Percentiles rank a stretch among this genome's conserved stretches.
Conservation (phyloP, 2,113 vertebrate genomes). For the Megaceryle maxima region DNA sequence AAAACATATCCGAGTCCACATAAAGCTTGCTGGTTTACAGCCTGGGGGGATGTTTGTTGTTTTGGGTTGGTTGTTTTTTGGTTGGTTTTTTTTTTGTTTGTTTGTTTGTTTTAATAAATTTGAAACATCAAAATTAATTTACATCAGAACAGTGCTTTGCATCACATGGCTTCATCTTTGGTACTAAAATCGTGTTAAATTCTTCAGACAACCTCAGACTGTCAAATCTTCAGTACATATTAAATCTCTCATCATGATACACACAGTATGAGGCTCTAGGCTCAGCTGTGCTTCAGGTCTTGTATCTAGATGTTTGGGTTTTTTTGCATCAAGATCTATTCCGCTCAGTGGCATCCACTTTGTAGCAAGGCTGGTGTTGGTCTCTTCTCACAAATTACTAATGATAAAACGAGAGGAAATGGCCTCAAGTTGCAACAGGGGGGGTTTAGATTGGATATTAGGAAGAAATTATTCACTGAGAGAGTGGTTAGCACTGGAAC, state of each 20-base stretch:
- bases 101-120: neutral
- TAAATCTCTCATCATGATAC: neutral
- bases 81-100: too few relatives aligned
- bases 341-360: neutral
- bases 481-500: too few relatives aligned
- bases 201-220: neutral
- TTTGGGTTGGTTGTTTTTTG: too few relatives aligned
- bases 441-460: too few relatives aligned
- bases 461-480: too few relatives aligned
- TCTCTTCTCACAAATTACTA: too few relatives aligned
- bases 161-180: neutral
- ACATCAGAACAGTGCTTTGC: neutral
- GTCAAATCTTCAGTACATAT: neutral
- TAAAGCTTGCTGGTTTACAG: neutral
- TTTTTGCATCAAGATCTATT: neutral
- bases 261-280: neutral
- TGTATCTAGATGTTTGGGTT: neutral
- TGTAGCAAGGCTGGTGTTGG: too few relatives aligned
- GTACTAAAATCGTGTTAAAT: neutral
- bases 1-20: neutral
- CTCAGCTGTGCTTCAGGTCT: neutral
- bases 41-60: fast-evolving
- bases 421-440: too few relatives aligned
- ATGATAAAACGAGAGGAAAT: too few relatives aligned
- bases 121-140: neutral